Percentiles rank a stretch among this genome's conserved stretches.
These are phyloP conservation scores for Myrmecobius fasciatus DNA, from an alignment of 2,113 vertebrate genomes.

Conservation along the genomic window DNA sequence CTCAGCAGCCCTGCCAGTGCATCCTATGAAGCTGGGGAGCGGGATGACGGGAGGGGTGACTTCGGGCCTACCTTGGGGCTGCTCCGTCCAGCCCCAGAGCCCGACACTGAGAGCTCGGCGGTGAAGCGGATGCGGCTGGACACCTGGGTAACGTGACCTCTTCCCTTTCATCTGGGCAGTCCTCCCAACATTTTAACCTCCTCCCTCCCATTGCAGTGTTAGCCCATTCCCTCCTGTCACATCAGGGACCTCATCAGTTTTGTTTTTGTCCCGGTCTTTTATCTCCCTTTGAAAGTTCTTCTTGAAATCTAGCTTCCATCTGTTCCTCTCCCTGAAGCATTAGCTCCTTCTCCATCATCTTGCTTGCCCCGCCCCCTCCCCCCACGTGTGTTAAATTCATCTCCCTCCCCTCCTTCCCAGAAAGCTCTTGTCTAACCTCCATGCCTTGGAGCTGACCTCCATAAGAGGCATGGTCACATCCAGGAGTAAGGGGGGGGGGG, in stretches of 20 bases:
- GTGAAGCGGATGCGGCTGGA: constrained; percentile 96
- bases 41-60: constrained; percentile 90
- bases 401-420: neutral
- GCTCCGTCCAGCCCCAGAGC: constrained; percentile 87
- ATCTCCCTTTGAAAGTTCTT: neutral
- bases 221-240: constrained; percentile 4
- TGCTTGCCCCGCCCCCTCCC: neutral
- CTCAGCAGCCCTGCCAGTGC: constrained; percentile 94
- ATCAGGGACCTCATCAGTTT: neutral
- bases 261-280: neutral
- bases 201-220: neutral
- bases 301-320: neutral
- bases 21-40: constrained; percentile 94
- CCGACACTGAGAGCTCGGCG: constrained; percentile 90
- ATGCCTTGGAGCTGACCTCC: constrained; percentile 28
- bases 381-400: neutral
- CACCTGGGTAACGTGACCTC: constrained; percentile 92
- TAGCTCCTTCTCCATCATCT: neutral
- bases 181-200: neutral
- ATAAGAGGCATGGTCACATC: constrained; percentile 7
- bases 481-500: constrained; percentile 63
- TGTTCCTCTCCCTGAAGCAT: constrained; percentile 6
- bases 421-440: neutral
- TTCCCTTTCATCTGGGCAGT: constrained; percentile 45
- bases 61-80: constrained; percentile 89